Evolutionary conservation across 2,888 invertebrate genomes (phyloP), one percentile per base, ranked within the genome.

Genomic region (Molorchus minor): DNA sequence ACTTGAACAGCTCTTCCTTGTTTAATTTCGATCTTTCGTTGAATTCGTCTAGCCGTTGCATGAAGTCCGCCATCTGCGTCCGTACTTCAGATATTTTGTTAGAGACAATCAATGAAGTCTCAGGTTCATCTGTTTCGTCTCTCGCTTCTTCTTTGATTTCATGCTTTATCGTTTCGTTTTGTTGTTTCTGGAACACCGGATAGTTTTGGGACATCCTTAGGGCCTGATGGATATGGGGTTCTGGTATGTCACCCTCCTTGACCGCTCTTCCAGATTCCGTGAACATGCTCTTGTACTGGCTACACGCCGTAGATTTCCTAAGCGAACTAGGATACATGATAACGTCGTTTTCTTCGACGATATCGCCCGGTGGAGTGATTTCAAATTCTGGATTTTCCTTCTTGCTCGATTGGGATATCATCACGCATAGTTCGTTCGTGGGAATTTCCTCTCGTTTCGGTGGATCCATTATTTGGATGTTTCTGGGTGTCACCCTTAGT

Each of bases 1-100:
- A 71, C 13, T 73, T 67, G 17, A 78, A 67, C 19, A 77, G 49
- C 19, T 62, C 64, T 30, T 68, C 68, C 29, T 59, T 58, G 13
- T 62, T 62, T 45, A 58, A 21, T 51, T 71, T 58, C 15, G 65
- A 64, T 51, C 54, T 56, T 20, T 71, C 63, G 3, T 66, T 63
- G 61, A 72, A 74, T 43, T 68, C 69, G 1, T 69, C 70, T 12
- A 75, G 67, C 15, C 60, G 66, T 29, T 63, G 67, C 20, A 68
- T 69, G 17, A 75, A 70, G 2, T 64, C 67, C 3, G 68, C 57
- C 54, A 75, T 71, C 16, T 71, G 69, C 25, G 61, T 61, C 17
- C 71, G 56, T 30, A 74, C 62, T 43, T 71, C 68, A 0, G 74
- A 71, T 16, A 76, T 72, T 15, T 60, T 68, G 35, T 73, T 75